Conservation (phyloP, 92 coral and sea anemone species). For the Desmophyllum pertusum region DNA sequence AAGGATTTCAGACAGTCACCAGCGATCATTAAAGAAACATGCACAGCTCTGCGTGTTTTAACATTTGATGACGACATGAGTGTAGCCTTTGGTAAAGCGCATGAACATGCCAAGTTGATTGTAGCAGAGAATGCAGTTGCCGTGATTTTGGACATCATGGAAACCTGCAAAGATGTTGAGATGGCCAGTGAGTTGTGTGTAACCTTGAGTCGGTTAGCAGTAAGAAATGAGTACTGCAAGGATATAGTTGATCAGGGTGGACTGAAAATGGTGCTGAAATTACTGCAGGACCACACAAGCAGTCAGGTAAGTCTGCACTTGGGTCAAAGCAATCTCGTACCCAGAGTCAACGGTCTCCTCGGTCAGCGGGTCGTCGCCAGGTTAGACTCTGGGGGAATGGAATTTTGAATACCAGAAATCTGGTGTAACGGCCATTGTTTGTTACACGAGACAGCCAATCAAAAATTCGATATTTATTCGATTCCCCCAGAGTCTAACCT, state of each 20-base stretch:
- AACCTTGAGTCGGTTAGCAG: constrained; percentile 78
- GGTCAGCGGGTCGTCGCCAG: no score
- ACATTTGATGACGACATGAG: constrained; percentile 93
- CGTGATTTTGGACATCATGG: constrained; percentile 65
- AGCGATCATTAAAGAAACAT: constrained; percentile 59
- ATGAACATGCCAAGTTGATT: constrained; percentile 87
- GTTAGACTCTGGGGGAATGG: no score
- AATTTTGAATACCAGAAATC: no score
- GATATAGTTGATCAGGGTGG: constrained; percentile 89
- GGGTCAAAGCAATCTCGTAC: no score
- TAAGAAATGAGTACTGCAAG: constrained; percentile 83
- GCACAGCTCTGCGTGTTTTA: constrained; percentile 74
- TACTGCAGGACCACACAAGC: constrained; percentile 65
- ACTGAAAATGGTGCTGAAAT: constrained; percentile 63
- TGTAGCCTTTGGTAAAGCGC: constrained; percentile 89
- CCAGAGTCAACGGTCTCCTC: no score
- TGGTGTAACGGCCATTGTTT: no score
- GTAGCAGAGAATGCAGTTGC: constrained; percentile 77
- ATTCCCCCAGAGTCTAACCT: no score
- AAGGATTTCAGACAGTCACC: constrained; percentile 47
- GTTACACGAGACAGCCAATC: no score
- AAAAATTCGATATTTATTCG: no score
- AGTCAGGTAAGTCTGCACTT: constrained; percentile 57
- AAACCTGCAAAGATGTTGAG: constrained; percentile 48
- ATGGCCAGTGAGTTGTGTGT: constrained; percentile 76